A percentile compares a stretch with the other conserved stretches of the same genome.
These are phyloP conservation scores for Chelon labrosus DNA, from an alignment of 2,797 vertebrate species.

Conservation along the genomic window DNA sequence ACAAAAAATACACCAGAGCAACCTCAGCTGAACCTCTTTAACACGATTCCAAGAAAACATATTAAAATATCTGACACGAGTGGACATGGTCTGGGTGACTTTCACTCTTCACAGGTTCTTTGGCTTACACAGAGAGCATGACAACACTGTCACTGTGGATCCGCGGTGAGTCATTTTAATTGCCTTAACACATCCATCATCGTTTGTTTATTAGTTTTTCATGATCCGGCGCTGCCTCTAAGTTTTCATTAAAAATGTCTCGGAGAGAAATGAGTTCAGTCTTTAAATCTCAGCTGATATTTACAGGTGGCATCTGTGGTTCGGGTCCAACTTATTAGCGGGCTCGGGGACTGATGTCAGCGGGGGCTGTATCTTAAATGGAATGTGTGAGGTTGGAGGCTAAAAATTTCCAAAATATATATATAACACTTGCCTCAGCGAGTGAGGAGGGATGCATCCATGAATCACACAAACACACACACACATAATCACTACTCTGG, in stretches of 20 bases:
- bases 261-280: slow-evolving; percentile 37
- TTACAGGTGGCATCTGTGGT: slow-evolving; percentile 68
- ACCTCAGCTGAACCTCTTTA: slow-evolving; percentile 15
- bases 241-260: slow-evolving; percentile 57
- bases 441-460: slow-evolving; percentile 39
- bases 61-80: slow-evolving; percentile 38
- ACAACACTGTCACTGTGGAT: slow-evolving; percentile 40
- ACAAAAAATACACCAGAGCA: slow-evolving; percentile 18
- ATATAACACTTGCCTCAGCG: slow-evolving; percentile 57
- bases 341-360: slow-evolving; percentile 41
- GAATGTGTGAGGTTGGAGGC: slow-evolving; percentile 57
- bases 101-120: slow-evolving; percentile 43
- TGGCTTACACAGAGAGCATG: slow-evolving; percentile 53
- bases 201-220: slow-evolving; percentile 61
- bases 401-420: slow-evolving; percentile 44
- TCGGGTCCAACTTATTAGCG: slow-evolving; percentile 52
- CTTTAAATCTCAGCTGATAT: slow-evolving; percentile 59
- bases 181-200: slow-evolving; percentile 63
- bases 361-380: slow-evolving; percentile 30
- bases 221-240: slow-evolving; percentile 44
- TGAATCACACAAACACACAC: slow-evolving; percentile 25
- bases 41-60: slow-evolving; percentile 17
- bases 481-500: slow-evolving; percentile 9
- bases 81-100: slow-evolving; percentile 32
- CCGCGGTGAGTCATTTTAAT: slow-evolving; percentile 53